Base-by-base conservation (phyloP, 2,888 invertebrate genomes). In the Habroteleia sp. region DNA sequence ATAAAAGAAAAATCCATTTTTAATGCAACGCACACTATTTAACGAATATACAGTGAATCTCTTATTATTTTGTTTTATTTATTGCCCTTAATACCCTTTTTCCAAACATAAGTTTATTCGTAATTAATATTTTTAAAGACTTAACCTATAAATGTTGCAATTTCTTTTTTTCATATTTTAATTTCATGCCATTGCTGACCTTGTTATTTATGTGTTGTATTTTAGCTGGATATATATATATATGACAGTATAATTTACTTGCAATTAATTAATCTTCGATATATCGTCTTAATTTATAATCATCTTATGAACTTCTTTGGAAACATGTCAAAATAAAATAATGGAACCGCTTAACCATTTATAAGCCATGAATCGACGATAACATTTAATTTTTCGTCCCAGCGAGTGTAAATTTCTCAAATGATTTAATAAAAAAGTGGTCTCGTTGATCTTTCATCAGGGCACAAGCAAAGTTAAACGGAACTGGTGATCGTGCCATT, bases 401-500 rank as follows among this genome's bases (percentile, higher is more conserved):
- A 27, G 4, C 10, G 50, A 20, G 65, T 60, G 42, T 60, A 65
- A 66, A 65, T 48, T 65, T 65, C 37, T 17, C 31, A 60, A 52
- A 65, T 72, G 48, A 58, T 50, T 58, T 56, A 17, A 60, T 54
- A 54, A 60, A 73, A 66, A 60, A 37, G 31, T 8, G 44, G 42
- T 35, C 56, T 44, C 56, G 50, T 31, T 58, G 66, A 66, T 54
- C 37, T 31, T 65, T 44, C 50, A 41, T 44, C 52, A 33, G n/a
- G 16, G 52, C 44, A 52, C 42, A 44, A 65, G 37, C 44, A 56
- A 76, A 76, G 72, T 76, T 66, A 63, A 76, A 68, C 56, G 44
- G 68, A 31, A 31, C 37, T 14, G 27, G 62, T 56, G 68, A 62
- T 66, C 46, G 54, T 50, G 56, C 72, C 68, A 72, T 60, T 76